phyloP scores from a whole-genome alignment of 64 coral and sea anemone species.

The Pachyseris speciosa region DNA sequence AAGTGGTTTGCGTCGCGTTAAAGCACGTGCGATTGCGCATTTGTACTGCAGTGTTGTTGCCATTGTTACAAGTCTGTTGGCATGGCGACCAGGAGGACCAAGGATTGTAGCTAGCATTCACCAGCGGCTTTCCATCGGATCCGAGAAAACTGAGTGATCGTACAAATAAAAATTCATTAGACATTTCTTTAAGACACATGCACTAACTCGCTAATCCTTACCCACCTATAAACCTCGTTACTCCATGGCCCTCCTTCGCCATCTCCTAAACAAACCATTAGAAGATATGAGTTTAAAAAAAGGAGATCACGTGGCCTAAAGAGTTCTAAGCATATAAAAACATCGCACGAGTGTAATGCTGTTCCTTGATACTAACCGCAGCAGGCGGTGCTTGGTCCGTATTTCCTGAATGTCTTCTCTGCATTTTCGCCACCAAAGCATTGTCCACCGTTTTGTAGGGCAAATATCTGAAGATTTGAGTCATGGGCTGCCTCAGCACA shows the following conservation, averaged over 20 bases:
- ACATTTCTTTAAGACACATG: neutral
- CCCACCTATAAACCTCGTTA: slow-evolving; percentile 73
- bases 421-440: slow-evolving; percentile 58
- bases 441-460: slow-evolving; percentile 74
- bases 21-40: slow-evolving; percentile 12
- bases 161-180: neutral
- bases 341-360: too few relatives aligned
- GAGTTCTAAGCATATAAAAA: too few relatives aligned
- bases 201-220: neutral
- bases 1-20: neutral
- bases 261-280: slow-evolving; percentile 67
- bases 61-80: neutral
- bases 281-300: too few relatives aligned
- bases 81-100: slow-evolving; percentile 36
- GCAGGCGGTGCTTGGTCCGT: slow-evolving; percentile 41
- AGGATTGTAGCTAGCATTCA: neutral
- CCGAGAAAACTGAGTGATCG: neutral
- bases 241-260: slow-evolving; percentile 75
- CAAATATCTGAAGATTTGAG: slow-evolving; percentile 40
- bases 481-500: slow-evolving; percentile 59
- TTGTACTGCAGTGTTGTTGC: neutral
- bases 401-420: slow-evolving; percentile 63
- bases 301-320: too few relatives aligned
- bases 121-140: neutral
- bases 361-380: slow-evolving; percentile 20